Percentiles rank a stretch among this genome's conserved stretches.
Evolutionary conservation across 2,888 invertebrate genomes (phyloP).

Genomic region (Lasioglossum pauxillum): DNA sequence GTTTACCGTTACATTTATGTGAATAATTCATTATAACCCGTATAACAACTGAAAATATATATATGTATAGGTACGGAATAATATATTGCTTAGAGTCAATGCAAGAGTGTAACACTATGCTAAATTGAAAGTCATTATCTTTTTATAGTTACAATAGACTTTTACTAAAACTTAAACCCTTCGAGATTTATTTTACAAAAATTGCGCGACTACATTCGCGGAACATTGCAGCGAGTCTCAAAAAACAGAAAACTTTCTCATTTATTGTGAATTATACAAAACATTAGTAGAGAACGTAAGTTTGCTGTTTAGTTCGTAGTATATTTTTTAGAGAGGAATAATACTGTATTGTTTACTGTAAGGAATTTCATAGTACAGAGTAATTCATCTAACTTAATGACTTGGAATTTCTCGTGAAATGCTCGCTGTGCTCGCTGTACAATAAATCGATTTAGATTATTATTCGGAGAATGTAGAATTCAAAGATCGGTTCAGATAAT

Average conservation of each 20-base stretch:
- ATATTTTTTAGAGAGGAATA: not conserved
- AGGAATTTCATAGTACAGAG: not conserved
- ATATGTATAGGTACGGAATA: not conserved
- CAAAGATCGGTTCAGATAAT: not conserved
- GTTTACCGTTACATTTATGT: constrained; percentile 2
- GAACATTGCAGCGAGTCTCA: not conserved
- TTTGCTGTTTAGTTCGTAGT: not conserved
- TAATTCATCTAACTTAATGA: not conserved
- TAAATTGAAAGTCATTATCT: not conserved
- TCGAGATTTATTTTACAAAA: not conserved
- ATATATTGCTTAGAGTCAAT: constrained; percentile 12
- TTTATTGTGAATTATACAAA: not conserved
- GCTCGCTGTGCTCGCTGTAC: not conserved
- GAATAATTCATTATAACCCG: constrained; percentile 7
- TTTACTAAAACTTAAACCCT: not conserved
- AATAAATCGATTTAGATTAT: not conserved
- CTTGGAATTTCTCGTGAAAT: not conserved
- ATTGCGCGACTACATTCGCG: not conserved
- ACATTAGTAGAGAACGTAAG: not conserved
- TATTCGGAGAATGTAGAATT: not conserved
- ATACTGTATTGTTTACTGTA: not conserved
- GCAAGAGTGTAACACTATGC: not conserved
- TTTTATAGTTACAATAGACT: not conserved
- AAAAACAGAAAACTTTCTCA: not conserved
- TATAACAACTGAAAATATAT: not conserved